phyloP scores from a whole-genome alignment of 1,140 invertebrate genomes.

The Drosophila carrolli region DNA sequence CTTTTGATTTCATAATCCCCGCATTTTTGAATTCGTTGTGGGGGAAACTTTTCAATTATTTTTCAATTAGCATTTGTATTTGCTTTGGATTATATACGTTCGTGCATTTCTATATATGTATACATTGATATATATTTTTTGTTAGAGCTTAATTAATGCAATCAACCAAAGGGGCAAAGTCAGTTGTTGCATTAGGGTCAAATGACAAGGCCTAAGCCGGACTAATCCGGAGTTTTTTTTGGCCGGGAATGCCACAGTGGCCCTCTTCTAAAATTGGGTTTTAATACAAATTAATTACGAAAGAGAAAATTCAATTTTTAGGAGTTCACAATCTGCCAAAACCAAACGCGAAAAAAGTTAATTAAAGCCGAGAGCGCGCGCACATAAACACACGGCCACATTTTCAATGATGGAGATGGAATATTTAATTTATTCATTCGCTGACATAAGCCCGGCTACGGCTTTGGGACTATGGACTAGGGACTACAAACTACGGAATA shows the following conservation, averaged over 20 bases:
- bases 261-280: conserved; percentile 33
- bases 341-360: conserved; percentile 50
- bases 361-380: conserved; percentile 50
- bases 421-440: conserved; percentile 78
- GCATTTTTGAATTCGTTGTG: conserved; percentile 2
- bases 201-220: conserved; percentile 50
- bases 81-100: conserved; percentile 46
- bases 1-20: conserved; percentile 5
- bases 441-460: conserved; percentile 45
- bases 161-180: conserved; percentile 45
- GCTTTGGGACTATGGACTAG: conserved; percentile 4
- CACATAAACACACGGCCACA: conserved; percentile 20
- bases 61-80: conserved; percentile 36
- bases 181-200: conserved; percentile 50
- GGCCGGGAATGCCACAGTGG: conserved; percentile 3
- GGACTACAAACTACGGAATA: not conserved
- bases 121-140: not conserved
- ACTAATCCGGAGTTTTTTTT: conserved; percentile 26
- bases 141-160: conserved; percentile 38
- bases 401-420: conserved; percentile 58
- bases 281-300: conserved; percentile 60
- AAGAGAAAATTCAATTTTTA: conserved; percentile 57
- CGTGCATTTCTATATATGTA: conserved; percentile 19
- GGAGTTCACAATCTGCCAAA: conserved; percentile 39
- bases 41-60: conserved; percentile 19